phyloP scores from a whole-genome alignment of 2,888 invertebrate species.

The Limnephilus marmoratus region DNA sequence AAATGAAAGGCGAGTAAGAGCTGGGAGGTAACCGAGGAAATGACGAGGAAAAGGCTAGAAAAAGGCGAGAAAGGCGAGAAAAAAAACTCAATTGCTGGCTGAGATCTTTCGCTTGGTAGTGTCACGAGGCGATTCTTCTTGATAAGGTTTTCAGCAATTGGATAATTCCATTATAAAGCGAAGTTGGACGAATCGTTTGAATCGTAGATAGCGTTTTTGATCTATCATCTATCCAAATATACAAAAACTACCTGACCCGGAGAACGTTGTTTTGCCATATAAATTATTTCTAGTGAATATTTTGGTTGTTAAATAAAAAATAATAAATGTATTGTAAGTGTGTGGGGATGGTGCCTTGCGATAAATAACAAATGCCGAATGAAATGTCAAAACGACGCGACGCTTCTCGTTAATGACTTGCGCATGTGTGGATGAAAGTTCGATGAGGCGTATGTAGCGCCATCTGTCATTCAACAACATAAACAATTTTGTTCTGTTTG shows the following conservation, averaged over 20 bases:
- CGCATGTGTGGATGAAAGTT: too few relatives aligned
- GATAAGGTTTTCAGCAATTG: not conserved
- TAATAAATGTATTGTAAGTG: too few relatives aligned
- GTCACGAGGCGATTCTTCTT: not conserved
- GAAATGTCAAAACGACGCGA: too few relatives aligned
- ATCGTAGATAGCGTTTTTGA: not conserved
- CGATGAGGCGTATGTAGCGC: too few relatives aligned
- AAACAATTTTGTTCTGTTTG: too few relatives aligned
- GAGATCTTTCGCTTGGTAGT: not conserved
- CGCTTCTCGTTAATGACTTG: too few relatives aligned
- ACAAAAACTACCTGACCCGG: conserved; percentile 35
- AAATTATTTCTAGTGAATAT: not conserved
- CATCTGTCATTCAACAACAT: too few relatives aligned
- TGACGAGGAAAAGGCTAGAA: not conserved
- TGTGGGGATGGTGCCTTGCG: too few relatives aligned
- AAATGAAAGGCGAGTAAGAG: not conserved
- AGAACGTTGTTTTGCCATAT: conserved; percentile 49
- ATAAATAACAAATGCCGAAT: too few relatives aligned
- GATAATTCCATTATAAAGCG: not conserved
- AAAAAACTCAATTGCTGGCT: not conserved
- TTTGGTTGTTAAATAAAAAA: too few relatives aligned
- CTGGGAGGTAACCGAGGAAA: too few relatives aligned
- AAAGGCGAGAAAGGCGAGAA: not conserved
- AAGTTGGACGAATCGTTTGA: not conserved
- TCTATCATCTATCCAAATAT: not conserved